Evolutionary conservation across 2,113 vertebrate species (phyloP).

Genomic region (Numida meleagris): DNA sequence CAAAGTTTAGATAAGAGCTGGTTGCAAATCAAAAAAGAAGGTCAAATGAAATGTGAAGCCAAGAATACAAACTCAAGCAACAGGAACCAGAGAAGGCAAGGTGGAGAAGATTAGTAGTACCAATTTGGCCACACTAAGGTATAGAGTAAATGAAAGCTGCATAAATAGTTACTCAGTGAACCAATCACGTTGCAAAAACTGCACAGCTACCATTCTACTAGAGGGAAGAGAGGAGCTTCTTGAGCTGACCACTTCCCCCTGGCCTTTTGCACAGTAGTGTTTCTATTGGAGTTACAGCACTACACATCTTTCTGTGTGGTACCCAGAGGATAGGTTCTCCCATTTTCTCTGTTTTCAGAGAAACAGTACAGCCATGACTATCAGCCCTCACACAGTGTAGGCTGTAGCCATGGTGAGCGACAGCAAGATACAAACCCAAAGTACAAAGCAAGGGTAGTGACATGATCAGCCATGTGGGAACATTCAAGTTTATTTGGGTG

Average conservation of each 20-base stretch:
- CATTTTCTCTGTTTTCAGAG: not conserved
- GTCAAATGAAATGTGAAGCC: not conserved
- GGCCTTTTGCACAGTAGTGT: not conserved
- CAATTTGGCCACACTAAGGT: accelerated
- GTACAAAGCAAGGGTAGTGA: not conserved
- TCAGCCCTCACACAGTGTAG: not conserved
- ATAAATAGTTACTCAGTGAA: not conserved
- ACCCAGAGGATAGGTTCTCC: not conserved
- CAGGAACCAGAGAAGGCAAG: constrained; percentile 16
- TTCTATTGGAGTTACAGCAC: not conserved
- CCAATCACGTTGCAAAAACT: not conserved
- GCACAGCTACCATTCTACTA: not conserved
- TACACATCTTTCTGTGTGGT: not conserved
- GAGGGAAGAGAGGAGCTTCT: not conserved
- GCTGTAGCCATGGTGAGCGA: not conserved
- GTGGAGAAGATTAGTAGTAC: not conserved
- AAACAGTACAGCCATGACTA: not conserved
- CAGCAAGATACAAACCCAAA: not conserved
- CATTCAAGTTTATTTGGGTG: not conserved
- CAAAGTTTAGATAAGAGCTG: constrained; percentile 25
- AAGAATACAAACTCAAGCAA: constrained; percentile 32
- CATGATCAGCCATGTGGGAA: not conserved
- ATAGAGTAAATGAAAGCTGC: not conserved
- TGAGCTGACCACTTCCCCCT: not conserved
- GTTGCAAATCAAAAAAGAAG: constrained; percentile 18